Evolutionary conservation across 2,797 vertebrate genomes (phyloP).

Genomic region (Intellagama lesueurii): DNA sequence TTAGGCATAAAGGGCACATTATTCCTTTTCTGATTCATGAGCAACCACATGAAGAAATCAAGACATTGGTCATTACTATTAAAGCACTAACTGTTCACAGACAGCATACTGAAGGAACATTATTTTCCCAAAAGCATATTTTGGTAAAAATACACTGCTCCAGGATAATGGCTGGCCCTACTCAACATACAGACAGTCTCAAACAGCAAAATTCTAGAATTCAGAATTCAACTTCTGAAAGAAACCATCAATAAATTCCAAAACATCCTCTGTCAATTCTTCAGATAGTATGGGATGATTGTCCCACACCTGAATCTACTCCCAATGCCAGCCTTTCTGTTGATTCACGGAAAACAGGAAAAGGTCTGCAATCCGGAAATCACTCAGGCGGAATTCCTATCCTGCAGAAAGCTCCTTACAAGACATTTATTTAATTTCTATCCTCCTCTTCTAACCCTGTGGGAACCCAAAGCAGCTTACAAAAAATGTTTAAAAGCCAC

Average conservation of each 20-base stretch:
- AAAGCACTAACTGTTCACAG: background rate
- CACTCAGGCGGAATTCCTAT: background rate
- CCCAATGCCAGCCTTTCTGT: background rate
- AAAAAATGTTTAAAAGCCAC: background rate
- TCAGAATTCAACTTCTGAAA: background rate
- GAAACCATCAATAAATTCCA: background rate
- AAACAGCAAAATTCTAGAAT: background rate
- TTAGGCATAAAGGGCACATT: background rate
- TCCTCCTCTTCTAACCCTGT: too few relatives aligned
- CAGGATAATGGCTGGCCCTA: background rate
- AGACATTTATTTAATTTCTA: too few relatives aligned
- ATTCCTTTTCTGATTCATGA: constrained; percentile 2
- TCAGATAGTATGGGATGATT: background rate
- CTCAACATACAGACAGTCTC: background rate
- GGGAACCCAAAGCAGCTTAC: too few relatives aligned
- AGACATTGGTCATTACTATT: background rate
- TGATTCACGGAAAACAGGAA: background rate
- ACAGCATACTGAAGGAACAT: background rate
- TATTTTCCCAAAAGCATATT: background rate
- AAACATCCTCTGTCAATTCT: background rate
- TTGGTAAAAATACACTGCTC: background rate
- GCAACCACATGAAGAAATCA: background rate
- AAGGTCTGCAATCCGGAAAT: background rate
- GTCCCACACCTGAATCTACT: background rate
- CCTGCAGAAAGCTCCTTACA: too few relatives aligned